Evolutionary conservation across 2,113 vertebrate genomes (phyloP), one percentile per base, ranked within the genome.

Genomic region (Xiphorhynchus elegans): DNA sequence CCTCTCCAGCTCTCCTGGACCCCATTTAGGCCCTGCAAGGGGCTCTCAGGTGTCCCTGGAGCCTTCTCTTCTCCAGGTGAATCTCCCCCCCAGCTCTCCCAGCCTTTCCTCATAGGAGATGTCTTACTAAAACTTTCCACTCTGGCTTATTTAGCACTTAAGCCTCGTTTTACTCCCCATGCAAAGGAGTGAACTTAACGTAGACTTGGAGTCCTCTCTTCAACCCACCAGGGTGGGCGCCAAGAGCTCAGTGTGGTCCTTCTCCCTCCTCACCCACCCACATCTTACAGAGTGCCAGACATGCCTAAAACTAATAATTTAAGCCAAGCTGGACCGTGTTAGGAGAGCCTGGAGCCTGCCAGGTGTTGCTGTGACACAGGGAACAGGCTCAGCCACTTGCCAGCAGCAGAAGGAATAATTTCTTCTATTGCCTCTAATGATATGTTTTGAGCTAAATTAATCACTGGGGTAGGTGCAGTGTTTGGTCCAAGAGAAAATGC

Each of bases 221-320:
- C 50, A 53, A 1, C 13, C 50, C 24, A 10, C 5, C 28, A 8
- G 13, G 18, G 64, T 59, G 39, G 33, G 26, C 9, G 20, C n/a
- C 53, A 17, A 9, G 17, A 17, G 47, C 26, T 83, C 62, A 5
- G 17, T 46, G 40, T 19, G 39, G 25, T 23, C 17, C 39, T 0
- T 0, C 3, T 4, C 3, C 35, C 29, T 56, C 47, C 37, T 12
- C 52, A 6, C 17, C 58, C 33, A 4, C 13, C 53, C 18, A 1
- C 10, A 4, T 11, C 74, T 31, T 4, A 1, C 0, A 3, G 56
- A 40, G n/a, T 64, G 40, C 46, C 24, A 33, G 42, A 19, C 4
- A 10, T 6, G 5, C 21, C 24, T 18, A 2, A 74, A 15, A 20
- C 7, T 5, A 10, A 15, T 13, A 5, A n/a, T 78, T 64, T 3